phyloP scores from a whole-genome alignment of 2,888 invertebrate species.

The Pseudoips prasinana region DNA sequence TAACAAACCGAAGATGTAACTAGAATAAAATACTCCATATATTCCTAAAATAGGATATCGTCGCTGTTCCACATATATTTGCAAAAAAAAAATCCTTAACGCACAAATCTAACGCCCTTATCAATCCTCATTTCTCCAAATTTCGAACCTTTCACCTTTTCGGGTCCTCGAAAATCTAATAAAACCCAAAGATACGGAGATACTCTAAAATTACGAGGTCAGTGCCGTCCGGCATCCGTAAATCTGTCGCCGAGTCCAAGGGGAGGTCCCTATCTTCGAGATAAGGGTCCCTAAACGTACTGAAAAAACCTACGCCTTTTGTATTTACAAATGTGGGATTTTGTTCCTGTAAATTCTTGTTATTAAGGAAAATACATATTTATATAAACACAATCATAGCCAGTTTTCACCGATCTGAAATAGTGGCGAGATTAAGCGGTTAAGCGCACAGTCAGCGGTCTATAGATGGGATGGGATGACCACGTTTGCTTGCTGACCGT shows the following conservation, averaged over 20 bases:
- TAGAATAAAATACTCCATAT: too few relatives aligned
- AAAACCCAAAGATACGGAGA: conserved; percentile 36
- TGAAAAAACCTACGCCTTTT: conserved; percentile 22
- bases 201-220: conserved; percentile 37
- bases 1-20: too few relatives aligned
- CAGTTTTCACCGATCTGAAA: too few relatives aligned
- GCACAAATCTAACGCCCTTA: conserved; percentile 29
- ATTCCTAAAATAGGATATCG: too few relatives aligned
- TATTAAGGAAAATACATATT: too few relatives aligned
- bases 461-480: too few relatives aligned
- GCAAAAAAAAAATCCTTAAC: conserved; percentile 9
- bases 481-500: too few relatives aligned
- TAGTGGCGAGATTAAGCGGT: too few relatives aligned
- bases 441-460: too few relatives aligned
- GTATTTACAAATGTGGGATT: conserved; percentile 1
- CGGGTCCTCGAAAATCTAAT: conserved; percentile 33
- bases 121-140: conserved; percentile 30
- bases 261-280: conserved; percentile 24
- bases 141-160: conserved; percentile 34
- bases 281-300: conserved; percentile 26
- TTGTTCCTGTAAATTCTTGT: not conserved
- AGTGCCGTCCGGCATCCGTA: conserved; percentile 36
- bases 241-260: conserved; percentile 34
- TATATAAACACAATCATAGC: too few relatives aligned
- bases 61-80: too few relatives aligned